Evolutionary conservation across 2,888 invertebrate genomes (phyloP).

Genomic region (Polydrusus cervinus): DNA sequence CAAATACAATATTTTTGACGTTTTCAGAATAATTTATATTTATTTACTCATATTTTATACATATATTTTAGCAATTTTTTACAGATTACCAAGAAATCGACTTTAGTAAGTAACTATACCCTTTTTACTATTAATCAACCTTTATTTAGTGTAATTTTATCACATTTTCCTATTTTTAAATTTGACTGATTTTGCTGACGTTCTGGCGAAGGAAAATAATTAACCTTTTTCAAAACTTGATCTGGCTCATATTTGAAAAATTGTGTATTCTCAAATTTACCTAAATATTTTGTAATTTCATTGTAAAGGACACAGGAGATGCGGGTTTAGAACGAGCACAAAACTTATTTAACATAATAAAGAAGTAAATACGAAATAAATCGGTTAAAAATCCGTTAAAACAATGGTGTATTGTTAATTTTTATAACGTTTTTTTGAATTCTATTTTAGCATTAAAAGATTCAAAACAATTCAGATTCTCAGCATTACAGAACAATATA

Average conservation of each 20-base stretch:
- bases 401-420: slow-evolving; percentile 35
- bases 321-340: neutral
- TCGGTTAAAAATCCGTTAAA: slow-evolving; percentile 32
- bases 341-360: neutral
- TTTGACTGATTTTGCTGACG: neutral
- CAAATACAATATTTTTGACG: neutral
- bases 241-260: neutral
- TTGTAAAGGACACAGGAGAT: neutral
- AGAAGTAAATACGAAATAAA: neutral
- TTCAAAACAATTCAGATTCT: slow-evolving; percentile 15
- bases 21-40: neutral
- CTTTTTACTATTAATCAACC: too few relatives aligned
- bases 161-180: too few relatives aligned
- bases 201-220: neutral
- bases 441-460: slow-evolving; percentile 11
- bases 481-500: neutral
- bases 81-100: neutral
- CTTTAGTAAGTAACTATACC: too few relatives aligned
- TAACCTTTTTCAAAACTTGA: neutral
- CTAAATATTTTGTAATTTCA: too few relatives aligned
- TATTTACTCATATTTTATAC: neutral
- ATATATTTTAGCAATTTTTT: too few relatives aligned
- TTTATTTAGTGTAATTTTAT: too few relatives aligned
- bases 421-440: slow-evolving; percentile 26
- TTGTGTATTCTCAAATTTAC: neutral